Evolutionary conservation across 2,888 invertebrate genomes (phyloP), one percentile per base, ranked within the genome.

Genomic region (Melikaiella ostensackeni): DNA sequence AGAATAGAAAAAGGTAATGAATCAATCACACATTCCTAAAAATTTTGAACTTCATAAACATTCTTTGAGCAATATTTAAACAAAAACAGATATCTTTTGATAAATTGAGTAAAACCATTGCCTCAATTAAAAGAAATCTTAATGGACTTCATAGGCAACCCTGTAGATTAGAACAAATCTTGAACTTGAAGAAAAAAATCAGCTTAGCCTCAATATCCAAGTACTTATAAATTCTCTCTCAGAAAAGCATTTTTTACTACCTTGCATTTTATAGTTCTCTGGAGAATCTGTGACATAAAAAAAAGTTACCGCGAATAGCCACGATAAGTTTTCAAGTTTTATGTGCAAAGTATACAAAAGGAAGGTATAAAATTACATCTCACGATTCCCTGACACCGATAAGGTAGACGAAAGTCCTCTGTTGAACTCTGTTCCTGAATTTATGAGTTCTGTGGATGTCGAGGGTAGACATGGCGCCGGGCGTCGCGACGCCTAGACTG

Each of bases 401-500:
- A 86, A 86, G 82, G 84, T 83, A 79, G 81, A 82, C 80, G 85
- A 84, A 77, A 76, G 76, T 74, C 35, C 61, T 62, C 50, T 33
- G 42, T 75, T 73, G 59, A 74, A 59, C 57, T 46, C 74, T 24
- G 21, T 27, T 61, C 74, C 75, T 81, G 82, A 85, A 86, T 86
- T 86, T 86, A 85, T 75, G 84, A 82, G 81, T 77, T 73, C 76
- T 76, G 62, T 77, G 79, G 76, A 66, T 80, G 33, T 24, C 64
- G 81, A 76, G 80, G 80, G 80, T 82, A 79, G 76, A 50, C 88
- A 84, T 86, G 87, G 87, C 87, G 88, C 88, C 87, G 82, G 83
- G 85, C 86, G 86, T 89, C 88, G 84, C 87, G 88, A 87, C 88
- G 88, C 86, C 89, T 82, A 88, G 89, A 88, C 89, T 82, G 82